Base-by-base conservation (phyloP, 1,140 invertebrate genomes). In the Hesperophylax magnus region DNA sequence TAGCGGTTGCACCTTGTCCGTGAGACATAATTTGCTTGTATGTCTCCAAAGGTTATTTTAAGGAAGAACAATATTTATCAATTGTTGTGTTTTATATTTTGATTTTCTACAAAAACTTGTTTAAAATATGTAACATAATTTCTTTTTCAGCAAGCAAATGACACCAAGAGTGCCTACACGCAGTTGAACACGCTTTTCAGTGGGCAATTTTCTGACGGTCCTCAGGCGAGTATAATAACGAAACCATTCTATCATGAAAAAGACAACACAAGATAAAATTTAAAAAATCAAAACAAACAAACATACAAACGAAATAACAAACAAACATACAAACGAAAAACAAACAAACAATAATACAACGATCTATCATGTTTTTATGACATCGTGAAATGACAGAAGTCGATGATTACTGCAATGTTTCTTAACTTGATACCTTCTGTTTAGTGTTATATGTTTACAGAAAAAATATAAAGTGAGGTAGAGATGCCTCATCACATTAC, bases 131-230 rank as follows among this genome's bases (percentile, higher is more conserved):
- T 34, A 34, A 34, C 11, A 56, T 56, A 20, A 17, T 58, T 58
- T 72, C 60, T 34, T 81, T 90, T 90, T 84, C 87, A 90, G 89
- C 89, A 90, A 90, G 86, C 88, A 31, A 90, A 90, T 84, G 89
- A 90, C 63, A 90, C 89, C 4, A 90, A 89, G 85, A 90, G 89
- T 84, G 89, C 89, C 1, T 89, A 88, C 78, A 86, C 78, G 77
- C 89, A 90, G 86, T 85, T 90, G 82, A 87, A 88, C 6, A 87
- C 88, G 47, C 85, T 89, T 78, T 86, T 90, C 2, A 87, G 84
- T 79, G 86, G 85, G 78, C 88, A 90, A 82, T 89, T 90, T 85
- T 77, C 85, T 14, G 88, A 88, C 81, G 86, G 88, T 52, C 72
- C 79, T 15, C 86, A 87, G 79, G 89, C 90, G 86, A 88, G 87